phyloP scores from a whole-genome alignment of 2,113 vertebrate species.

The Anolis carolinensis region DNA sequence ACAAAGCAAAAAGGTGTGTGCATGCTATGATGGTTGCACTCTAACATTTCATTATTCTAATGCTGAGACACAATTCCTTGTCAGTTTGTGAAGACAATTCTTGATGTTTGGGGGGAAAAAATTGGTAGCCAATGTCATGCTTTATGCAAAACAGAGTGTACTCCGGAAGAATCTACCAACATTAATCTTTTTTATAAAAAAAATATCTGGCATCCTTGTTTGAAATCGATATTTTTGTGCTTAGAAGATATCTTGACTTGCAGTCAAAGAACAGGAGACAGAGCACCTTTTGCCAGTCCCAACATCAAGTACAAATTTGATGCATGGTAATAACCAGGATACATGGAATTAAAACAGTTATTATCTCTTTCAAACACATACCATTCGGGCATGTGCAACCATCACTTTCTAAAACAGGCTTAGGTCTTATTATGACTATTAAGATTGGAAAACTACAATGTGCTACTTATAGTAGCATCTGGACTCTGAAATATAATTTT shows the following conservation, averaged over 20 bases:
- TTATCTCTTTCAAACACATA: background rate
- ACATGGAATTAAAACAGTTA: background rate
- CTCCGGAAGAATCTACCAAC: too few species aligned
- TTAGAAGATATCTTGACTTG: background rate
- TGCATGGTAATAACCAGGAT: background rate
- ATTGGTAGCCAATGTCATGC: too few species aligned
- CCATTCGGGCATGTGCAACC: background rate
- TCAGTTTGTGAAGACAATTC: background rate
- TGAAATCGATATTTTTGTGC: background rate
- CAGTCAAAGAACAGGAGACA: background rate
- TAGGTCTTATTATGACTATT: slow-evolving; percentile 2
- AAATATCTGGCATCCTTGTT: too few species aligned
- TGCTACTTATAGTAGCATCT: slow-evolving; percentile 5
- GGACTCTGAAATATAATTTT: slow-evolving; percentile 22
- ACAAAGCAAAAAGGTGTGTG: background rate
- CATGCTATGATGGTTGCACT: background rate
- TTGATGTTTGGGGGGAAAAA: background rate
- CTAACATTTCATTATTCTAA: background rate
- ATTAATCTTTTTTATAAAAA: too few species aligned
- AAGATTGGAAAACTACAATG: background rate
- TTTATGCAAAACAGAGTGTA: too few species aligned
- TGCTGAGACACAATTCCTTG: background rate
- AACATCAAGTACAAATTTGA: background rate
- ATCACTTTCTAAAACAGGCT: background rate
- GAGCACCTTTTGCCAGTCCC: background rate